These are phyloP conservation scores for Callyntrura sp. DNA, from an alignment of 2,888 invertebrate genomes.

Conservation along the genomic window DNA sequence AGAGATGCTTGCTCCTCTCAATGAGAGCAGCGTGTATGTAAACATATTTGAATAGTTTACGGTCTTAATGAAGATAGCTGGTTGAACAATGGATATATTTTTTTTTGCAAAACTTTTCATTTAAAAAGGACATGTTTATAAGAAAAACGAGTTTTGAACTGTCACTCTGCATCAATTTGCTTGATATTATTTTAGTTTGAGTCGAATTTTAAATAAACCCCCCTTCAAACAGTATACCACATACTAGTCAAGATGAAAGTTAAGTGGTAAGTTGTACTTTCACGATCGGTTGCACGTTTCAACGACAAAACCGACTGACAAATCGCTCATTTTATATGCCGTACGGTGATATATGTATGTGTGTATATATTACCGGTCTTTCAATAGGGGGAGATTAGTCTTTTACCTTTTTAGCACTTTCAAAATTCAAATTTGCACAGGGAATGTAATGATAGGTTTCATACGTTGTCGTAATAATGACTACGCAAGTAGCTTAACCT, in stretches of 20 bases:
- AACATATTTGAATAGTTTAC: constrained; percentile 48
- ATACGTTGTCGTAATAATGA: background rate
- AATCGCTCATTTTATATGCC: too few species aligned
- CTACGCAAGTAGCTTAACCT: constrained; percentile 30
- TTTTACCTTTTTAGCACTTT: constrained; percentile 14
- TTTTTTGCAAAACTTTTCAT: background rate
- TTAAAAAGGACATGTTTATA: constrained; percentile 1
- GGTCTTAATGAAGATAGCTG: constrained; percentile 3
- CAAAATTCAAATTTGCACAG: background rate
- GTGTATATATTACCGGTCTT: background rate
- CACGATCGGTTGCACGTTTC: background rate
- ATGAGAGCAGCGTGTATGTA: background rate
- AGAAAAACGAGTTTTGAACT: constrained; percentile 3
- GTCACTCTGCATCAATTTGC: background rate
- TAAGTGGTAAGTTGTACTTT: too few species aligned
- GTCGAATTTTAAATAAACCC: background rate
- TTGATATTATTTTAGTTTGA: background rate
- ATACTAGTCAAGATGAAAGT: too few species aligned
- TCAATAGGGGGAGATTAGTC: background rate
- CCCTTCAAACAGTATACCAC: background rate
- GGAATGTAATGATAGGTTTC: background rate
- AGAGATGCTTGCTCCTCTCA: background rate
- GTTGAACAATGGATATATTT: background rate
- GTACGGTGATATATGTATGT: too few species aligned
- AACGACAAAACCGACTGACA: background rate